Base-by-base conservation (phyloP, 1,140 invertebrate species). In the Micrasema minimum region DNA sequence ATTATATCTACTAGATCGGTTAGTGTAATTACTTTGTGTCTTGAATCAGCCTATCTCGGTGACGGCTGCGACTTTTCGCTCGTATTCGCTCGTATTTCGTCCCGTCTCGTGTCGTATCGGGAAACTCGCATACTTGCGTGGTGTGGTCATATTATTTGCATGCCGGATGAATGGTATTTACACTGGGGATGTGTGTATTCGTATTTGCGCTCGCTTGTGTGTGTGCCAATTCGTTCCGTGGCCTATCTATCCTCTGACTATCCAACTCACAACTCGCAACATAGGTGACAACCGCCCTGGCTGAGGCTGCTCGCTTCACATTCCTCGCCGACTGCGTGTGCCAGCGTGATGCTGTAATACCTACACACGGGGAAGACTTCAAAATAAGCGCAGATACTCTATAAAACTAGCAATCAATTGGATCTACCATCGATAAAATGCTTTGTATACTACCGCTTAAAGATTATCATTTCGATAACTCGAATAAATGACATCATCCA, bases 61-160 rank as follows among this genome's bases (percentile, higher is more conserved):
- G 26, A 31, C 26, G 26, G 7, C n/a, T n/a, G n/a, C n/a, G n/a
- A n/a, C n/a, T n/a, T n/a, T n/a, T n/a, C n/a, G n/a, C n/a, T 5
- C n/a, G 12, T 14, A n/a, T 46, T 41, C 38, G 12, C 14, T n/a
- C 5, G 43, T 16, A 16, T 46, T 46, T 46, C 43, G 43, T n/a
- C 16, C 43, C n/a, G 43, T n/a, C n/a, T 16, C 43, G 11, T 16
- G 43, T 31, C 9, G 26, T 55, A 23, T 55, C 22, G 55, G 55
- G 35, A 43, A 59, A 48, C 20, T 22, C 35, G 45, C 43, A 22
- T 65, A 46, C 2, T 20, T 48, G 10, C 12, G 43, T 22, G 10
- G 46, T 65, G 46, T 48, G 62, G 22, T 31, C 31, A 46, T 26
- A 9, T 26, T 65, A 46, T 65, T 65, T 48, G 43, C 43, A 65